A percentile compares a stretch with the other conserved stretches of the same genome.
These are phyloP conservation scores for Chrysina gloriosa DNA, from an alignment of 2,888 invertebrate genomes.

Conservation along the genomic window DNA sequence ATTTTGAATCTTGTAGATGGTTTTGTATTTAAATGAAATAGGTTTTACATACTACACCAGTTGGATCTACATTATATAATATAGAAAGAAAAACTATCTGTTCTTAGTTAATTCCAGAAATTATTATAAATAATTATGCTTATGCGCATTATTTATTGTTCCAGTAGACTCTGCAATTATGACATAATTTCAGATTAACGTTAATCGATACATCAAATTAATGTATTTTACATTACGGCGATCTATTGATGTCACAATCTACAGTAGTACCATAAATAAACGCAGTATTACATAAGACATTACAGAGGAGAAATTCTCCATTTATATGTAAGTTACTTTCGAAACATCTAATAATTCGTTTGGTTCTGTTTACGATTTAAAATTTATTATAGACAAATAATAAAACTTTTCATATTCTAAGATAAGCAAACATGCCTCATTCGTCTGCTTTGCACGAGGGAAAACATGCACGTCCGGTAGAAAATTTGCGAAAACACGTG, in stretches of 20 bases:
- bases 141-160: no score
- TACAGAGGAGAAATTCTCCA: neutral
- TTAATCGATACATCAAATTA: neutral
- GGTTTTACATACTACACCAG: no score
- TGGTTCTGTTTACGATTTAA: conserved; percentile 17
- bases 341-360: conserved; percentile 19
- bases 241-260: neutral
- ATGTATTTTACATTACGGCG: neutral
- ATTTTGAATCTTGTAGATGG: no score
- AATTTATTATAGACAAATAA: conserved; percentile 34
- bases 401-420: conserved; percentile 26
- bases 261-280: neutral
- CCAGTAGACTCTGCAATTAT: no score
- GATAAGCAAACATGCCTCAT: neutral
- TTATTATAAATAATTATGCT: no score
- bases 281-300: conserved; percentile 4
- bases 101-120: no score
- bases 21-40: no score
- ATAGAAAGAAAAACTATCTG: no score
- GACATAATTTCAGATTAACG: neutral
- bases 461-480: neutral
- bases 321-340: conserved; percentile 2
- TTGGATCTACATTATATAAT: no score
- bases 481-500: neutral
- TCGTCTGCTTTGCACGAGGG: neutral